Conservation (phyloP, 2,113 vertebrate species). For the Larimichthys crocea region DNA sequence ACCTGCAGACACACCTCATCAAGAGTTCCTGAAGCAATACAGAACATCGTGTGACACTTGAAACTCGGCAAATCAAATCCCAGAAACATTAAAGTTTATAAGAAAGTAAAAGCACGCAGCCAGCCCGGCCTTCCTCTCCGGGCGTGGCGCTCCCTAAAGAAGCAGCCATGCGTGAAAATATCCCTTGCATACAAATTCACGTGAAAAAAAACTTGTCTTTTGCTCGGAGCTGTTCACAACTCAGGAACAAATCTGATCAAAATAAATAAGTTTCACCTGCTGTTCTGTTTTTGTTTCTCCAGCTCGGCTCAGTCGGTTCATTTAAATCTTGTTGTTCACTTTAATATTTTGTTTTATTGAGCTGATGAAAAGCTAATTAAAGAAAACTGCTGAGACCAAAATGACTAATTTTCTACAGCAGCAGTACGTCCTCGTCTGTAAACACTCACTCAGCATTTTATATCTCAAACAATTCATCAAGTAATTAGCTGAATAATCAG, state of each 20-base stretch:
- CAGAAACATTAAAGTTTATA: slow-evolving; percentile 27
- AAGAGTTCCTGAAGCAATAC: slow-evolving; percentile 33
- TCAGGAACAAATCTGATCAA: slow-evolving; percentile 13
- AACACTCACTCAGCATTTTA: background rate
- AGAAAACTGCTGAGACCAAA: slow-evolving; percentile 51
- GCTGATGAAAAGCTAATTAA: slow-evolving; percentile 50
- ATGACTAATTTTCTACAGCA: slow-evolving; percentile 30
- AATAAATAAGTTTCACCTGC: slow-evolving; percentile 42
- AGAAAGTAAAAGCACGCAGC: slow-evolving; percentile 1
- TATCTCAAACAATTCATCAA: background rate
- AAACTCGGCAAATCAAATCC: slow-evolving; percentile 31
- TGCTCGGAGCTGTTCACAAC: slow-evolving; percentile 3
- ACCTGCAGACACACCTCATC: slow-evolving; percentile 22
- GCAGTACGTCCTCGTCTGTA: slow-evolving; percentile 16
- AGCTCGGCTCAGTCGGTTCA: slow-evolving; percentile 5
- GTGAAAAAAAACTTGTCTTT: background rate
- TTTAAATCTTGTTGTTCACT: slow-evolving; percentile 22
- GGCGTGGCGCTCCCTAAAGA: slow-evolving; percentile 21
- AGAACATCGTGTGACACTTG: slow-evolving; percentile 30
- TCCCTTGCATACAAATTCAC: slow-evolving; percentile 29
- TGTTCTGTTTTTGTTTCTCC: slow-evolving; percentile 38
- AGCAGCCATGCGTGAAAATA: slow-evolving; percentile 25
- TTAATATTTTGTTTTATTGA: slow-evolving; percentile 30
- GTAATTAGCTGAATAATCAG: background rate
- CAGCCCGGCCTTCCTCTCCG: slow-evolving; percentile 4